Evolutionary conservation across 2,797 vertebrate genomes (phyloP).

Genomic region (Pseudocheirus occidentalis): DNA sequence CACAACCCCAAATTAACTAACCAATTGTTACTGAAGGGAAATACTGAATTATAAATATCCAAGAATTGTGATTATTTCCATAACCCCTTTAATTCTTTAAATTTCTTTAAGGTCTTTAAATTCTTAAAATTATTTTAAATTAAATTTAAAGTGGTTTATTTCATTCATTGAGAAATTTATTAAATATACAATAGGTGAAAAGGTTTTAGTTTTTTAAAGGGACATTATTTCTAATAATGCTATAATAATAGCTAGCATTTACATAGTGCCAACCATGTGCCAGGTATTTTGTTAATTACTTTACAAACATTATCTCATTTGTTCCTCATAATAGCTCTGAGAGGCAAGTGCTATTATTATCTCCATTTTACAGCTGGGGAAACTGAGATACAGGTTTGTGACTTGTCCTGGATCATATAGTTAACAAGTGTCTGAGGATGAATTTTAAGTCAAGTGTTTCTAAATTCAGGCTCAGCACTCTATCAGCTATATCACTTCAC

Average conservation of each 20-base stretch:
- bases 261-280: background rate
- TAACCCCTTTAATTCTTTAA: background rate
- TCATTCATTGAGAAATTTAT: too few species aligned
- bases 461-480: background rate
- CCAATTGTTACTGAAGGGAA: background rate
- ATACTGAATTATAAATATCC: background rate
- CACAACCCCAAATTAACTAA: background rate
- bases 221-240: too few species aligned
- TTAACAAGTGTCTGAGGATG: background rate
- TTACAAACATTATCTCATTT: background rate
- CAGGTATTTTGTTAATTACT: background rate
- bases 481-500: background rate
- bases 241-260: background rate
- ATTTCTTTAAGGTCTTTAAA: too few species aligned
- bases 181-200: too few species aligned
- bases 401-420: background rate
- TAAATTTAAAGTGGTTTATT: too few species aligned
- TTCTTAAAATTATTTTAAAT: too few species aligned
- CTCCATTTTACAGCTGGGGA: background rate
- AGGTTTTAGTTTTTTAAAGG: too few species aligned
- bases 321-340: too few species aligned
- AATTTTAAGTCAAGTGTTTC: background rate
- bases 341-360: background rate
- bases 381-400: background rate
- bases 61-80: background rate